Percentiles rank a stretch among this genome's conserved stretches.
Conservation (phyloP, 2,113 vertebrate genomes). For the Ictalurus punctatus region DNA sequence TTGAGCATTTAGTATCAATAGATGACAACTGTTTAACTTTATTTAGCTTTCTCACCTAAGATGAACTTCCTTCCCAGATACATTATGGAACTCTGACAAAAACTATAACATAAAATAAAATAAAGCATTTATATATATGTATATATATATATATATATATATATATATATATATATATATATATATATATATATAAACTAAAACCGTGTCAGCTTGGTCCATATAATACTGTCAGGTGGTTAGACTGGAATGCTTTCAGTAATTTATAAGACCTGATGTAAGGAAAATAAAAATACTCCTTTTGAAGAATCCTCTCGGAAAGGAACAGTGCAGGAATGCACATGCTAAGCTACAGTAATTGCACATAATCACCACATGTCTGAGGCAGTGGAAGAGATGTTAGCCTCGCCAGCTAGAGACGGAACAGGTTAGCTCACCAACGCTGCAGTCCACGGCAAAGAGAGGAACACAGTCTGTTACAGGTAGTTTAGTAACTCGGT, state of each 20-base stretch:
- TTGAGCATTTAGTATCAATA: conserved; percentile 32
- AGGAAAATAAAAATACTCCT: conserved; percentile 49
- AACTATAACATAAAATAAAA: conserved; percentile 57
- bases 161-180: too few relatives aligned
- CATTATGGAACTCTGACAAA: conserved; percentile 38
- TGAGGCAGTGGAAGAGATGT: conserved; percentile 46
- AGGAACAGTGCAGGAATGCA: conserved; percentile 71
- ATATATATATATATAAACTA: not conserved
- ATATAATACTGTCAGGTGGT: conserved; percentile 57
- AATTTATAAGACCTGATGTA: conserved; percentile 74
- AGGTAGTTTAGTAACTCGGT: conserved; percentile 70
- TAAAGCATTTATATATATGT: conserved; percentile 48
- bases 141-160: conserved; percentile 24
- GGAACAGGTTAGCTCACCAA: conserved; percentile 43
- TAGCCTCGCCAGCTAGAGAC: conserved; percentile 11
- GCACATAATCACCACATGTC: conserved; percentile 72
- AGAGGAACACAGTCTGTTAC: conserved; percentile 58
- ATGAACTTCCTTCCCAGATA: not conserved
- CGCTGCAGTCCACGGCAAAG: conserved; percentile 68
- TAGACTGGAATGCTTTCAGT: conserved; percentile 74
- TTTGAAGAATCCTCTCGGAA: conserved; percentile 28
- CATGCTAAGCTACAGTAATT: conserved; percentile 77
- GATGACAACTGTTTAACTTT: conserved; percentile 23
- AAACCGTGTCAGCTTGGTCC: conserved; percentile 46
- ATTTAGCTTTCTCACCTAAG: conserved; percentile 17